A percentile compares a stretch with the other conserved stretches of the same genome.
Evolutionary conservation across 2,888 invertebrate species (phyloP).

Genomic region (Agrochola litura): DNA sequence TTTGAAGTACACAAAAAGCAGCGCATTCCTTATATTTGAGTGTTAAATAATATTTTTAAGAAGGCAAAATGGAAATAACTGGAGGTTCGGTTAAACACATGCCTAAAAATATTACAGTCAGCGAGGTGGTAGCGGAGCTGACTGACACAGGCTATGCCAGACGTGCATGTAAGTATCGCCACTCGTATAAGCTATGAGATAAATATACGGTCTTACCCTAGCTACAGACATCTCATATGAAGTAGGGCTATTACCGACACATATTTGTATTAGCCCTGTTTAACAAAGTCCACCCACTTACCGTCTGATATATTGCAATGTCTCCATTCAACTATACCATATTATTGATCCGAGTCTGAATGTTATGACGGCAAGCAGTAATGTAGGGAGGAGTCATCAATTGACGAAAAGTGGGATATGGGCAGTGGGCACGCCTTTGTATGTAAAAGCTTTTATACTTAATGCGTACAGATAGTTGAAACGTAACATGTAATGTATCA

Average conservation of each 20-base stretch:
- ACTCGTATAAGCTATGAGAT: background rate
- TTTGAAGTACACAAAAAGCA: background rate
- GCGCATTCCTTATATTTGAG: background rate
- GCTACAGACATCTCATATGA: background rate
- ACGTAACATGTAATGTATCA: background rate
- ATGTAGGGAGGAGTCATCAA: constrained; percentile 23
- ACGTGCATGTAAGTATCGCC: background rate
- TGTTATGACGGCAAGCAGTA: constrained; percentile 17
- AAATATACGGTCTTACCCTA: background rate
- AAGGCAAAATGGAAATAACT: background rate
- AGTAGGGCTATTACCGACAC: background rate
- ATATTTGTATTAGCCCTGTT: background rate
- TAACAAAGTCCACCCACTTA: constrained; percentile 2
- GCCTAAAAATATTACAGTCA: background rate
- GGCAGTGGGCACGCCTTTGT: constrained; percentile 27
- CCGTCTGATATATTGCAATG: constrained; percentile 17
- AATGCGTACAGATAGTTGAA: background rate
- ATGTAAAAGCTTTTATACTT: background rate
- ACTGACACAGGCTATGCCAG: background rate
- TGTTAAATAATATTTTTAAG: background rate
- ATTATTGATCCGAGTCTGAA: constrained; percentile 42
- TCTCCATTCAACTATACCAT: constrained; percentile 10
- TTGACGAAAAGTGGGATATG: constrained; percentile 32
- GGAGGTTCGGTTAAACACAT: background rate
- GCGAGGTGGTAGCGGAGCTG: background rate